These are phyloP conservation scores for Chaenocephalus aceratus DNA, from an alignment of 2,113 vertebrate genomes.

Conservation along the genomic window DNA sequence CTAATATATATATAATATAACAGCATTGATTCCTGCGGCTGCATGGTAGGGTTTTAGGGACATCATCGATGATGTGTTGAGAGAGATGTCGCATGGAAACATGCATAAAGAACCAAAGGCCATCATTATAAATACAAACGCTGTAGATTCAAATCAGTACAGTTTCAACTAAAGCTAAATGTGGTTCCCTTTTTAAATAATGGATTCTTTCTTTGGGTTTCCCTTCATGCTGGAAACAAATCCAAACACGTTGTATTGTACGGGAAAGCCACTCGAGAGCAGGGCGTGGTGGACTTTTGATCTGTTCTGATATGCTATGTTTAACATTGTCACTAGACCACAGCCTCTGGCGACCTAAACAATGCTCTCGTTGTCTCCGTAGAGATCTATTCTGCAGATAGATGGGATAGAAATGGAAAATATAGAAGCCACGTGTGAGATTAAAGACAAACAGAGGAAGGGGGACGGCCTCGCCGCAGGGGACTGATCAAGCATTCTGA, in stretches of 20 bases:
- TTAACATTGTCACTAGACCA: slow-evolving; percentile 47
- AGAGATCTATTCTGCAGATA: slow-evolving; percentile 42
- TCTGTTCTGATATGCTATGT: slow-evolving; percentile 39
- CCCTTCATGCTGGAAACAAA: background rate
- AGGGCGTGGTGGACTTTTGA: slow-evolving; percentile 25
- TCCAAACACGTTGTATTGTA: slow-evolving; percentile 25
- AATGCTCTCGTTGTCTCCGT: slow-evolving; percentile 35
- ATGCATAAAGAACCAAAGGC: background rate
- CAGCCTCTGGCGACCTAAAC: slow-evolving; percentile 35
- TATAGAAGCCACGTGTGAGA: slow-evolving; percentile 24
- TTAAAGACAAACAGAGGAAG: slow-evolving; percentile 18
- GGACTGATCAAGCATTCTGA: slow-evolving; percentile 39
- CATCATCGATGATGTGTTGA: too few species aligned
- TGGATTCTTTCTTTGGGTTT: background rate
- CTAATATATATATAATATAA: too few species aligned
- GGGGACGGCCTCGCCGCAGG: background rate
- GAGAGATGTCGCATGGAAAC: too few species aligned
- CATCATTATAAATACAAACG: too few species aligned
- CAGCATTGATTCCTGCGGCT: too few species aligned
- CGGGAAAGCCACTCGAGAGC: background rate
- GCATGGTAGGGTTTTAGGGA: too few species aligned
- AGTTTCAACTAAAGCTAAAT: too few species aligned
- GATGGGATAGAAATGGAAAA: slow-evolving; percentile 36
- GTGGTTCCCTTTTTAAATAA: background rate
- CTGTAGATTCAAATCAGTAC: too few species aligned